phyloP scores from a whole-genome alignment of 2,888 invertebrate genomes.

The Rutpela maculata region DNA sequence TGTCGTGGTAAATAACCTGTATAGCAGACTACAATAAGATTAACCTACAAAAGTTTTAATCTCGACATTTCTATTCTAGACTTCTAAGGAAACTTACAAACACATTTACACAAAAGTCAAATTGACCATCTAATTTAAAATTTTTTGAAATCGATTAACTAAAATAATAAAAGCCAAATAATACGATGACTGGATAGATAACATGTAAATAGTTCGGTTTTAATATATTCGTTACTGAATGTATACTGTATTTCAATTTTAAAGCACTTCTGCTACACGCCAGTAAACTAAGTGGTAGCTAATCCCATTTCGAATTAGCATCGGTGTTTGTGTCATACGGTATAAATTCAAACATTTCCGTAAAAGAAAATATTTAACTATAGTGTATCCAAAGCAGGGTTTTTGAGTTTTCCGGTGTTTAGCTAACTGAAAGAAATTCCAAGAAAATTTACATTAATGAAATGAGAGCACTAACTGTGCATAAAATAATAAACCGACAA shows the following conservation, averaged over 20 bases:
- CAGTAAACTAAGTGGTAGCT: not conserved
- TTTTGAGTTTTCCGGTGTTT: slow-evolving; percentile 2
- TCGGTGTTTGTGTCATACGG: not conserved
- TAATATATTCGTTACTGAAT: not conserved
- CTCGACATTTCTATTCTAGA: no score
- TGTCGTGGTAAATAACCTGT: no score
- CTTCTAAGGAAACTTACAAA: no score
- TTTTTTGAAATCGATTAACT: no score
- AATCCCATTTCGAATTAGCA: not conserved
- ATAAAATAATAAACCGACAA: slow-evolving; percentile 66
- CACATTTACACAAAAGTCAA: no score
- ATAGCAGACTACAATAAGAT: no score
- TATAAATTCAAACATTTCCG: not conserved
- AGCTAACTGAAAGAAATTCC: slow-evolving; percentile 1
- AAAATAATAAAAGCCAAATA: no score
- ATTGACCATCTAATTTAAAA: no score
- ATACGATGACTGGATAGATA: no score
- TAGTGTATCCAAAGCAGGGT: not conserved
- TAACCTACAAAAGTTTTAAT: no score
- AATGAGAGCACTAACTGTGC: slow-evolving; percentile 9
- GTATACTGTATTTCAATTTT: not conserved
- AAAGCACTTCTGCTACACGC: not conserved
- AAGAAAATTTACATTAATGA: slow-evolving; percentile 5
- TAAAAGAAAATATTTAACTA: not conserved
- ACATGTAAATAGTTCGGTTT: not conserved